Evolutionary conservation across 2,113 vertebrate genomes (phyloP).

Genomic region (Etheostoma spectabile): DNA sequence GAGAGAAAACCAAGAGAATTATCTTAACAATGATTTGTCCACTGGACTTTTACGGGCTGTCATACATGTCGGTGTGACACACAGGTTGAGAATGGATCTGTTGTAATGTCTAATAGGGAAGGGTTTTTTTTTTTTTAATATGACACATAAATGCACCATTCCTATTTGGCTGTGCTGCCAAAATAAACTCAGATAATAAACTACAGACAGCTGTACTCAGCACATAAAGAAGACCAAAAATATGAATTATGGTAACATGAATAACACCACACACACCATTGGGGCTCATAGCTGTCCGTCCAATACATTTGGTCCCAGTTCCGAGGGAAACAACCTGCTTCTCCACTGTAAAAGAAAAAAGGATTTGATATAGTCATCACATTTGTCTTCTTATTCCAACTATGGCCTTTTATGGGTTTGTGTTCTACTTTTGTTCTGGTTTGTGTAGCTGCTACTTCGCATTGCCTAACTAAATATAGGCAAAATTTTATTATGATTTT

Average conservation of each 20-base stretch:
- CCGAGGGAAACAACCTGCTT: slow-evolving; percentile 94
- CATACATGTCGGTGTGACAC: not conserved
- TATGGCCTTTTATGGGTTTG: too few species aligned
- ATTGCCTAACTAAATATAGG: not conserved
- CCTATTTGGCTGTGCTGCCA: not conserved
- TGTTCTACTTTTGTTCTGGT: not conserved
- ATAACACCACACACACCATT: slow-evolving; percentile 83
- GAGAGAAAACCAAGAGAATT: not conserved
- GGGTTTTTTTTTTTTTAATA: too few species aligned
- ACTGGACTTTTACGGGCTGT: not conserved
- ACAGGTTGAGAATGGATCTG: not conserved
- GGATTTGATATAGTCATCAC: not conserved
- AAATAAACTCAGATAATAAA: too few species aligned
- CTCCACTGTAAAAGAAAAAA: slow-evolving; percentile 67
- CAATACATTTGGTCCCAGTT: slow-evolving; percentile 97
- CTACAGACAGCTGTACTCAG: too few species aligned
- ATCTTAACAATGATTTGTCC: too few species aligned
- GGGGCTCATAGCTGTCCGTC: slow-evolving; percentile 89
- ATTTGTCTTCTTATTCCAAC: not conserved
- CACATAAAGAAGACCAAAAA: not conserved
- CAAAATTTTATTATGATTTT: too few species aligned
- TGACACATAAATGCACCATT: not conserved
- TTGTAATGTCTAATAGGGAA: not conserved
- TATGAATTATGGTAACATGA: too few species aligned
- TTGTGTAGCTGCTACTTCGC: not conserved